Evolutionary conservation across 2,888 invertebrate genomes (phyloP).

Genomic region (Drosophila diplacantha): DNA sequence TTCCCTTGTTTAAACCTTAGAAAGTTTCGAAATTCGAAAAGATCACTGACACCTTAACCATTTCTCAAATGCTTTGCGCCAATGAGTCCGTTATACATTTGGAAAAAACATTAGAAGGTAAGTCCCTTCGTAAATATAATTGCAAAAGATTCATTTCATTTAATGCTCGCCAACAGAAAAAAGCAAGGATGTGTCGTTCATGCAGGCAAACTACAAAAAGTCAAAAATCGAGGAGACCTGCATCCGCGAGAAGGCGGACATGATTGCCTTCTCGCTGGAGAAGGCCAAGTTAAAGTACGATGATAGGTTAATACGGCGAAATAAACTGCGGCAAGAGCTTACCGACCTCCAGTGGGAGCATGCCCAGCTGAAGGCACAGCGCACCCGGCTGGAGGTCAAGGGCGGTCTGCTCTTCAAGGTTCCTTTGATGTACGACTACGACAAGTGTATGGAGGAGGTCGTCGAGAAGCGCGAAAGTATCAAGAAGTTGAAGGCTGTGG

Average conservation of each 20-base stretch:
- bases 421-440: conserved; percentile 25
- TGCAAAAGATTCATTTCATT: neutral
- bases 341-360: conserved; percentile 20
- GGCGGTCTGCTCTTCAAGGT: conserved; percentile 27
- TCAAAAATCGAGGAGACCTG: conserved; percentile 33
- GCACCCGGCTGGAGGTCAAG: conserved; percentile 11
- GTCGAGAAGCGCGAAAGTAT: neutral
- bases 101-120: conserved; percentile 24
- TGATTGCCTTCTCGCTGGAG: conserved; percentile 8
- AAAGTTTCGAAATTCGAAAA: conserved; percentile 25
- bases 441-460: conserved; percentile 22
- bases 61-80: conserved; percentile 25
- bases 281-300: conserved; percentile 5
- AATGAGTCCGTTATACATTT: conserved; percentile 23
- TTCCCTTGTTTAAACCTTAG: neutral
- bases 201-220: conserved; percentile 30
- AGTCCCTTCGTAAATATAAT: neutral
- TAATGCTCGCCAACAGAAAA: conserved; percentile 9
- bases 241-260: conserved; percentile 28
- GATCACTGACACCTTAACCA: conserved; percentile 24
- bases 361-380: conserved; percentile 11
- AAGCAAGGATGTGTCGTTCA: conserved; percentile 27
- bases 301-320: neutral
- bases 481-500: neutral
- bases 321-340: conserved; percentile 16